Percentiles rank a stretch among this genome's conserved stretches.
phyloP scores from a whole-genome alignment of 2,113 vertebrate species.

The Galemys pyrenaicus region DNA sequence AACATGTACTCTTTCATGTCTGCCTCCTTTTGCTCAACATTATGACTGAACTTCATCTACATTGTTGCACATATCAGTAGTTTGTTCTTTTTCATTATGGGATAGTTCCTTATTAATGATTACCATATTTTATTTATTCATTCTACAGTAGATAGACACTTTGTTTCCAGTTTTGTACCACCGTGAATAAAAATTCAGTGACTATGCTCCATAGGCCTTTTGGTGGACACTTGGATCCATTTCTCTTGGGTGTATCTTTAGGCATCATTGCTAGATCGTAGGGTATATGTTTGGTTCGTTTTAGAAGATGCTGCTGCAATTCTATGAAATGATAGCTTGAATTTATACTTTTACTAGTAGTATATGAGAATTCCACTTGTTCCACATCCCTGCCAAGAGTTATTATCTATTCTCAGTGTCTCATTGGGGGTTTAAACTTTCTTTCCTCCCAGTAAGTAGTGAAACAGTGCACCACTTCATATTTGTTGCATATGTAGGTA shows the following conservation, averaged over 20 bases:
- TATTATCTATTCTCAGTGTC: not conserved
- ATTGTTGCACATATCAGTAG: not conserved
- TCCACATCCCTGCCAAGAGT: not conserved
- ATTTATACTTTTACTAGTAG: not conserved
- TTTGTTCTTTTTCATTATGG: not conserved
- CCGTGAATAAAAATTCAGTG: not conserved
- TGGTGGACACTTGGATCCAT: not conserved
- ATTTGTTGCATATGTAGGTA: not conserved
- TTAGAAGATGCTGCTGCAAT: not conserved
- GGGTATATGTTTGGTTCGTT: not conserved
- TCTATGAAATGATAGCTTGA: not conserved
- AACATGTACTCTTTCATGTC: not conserved
- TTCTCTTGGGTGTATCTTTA: not conserved
- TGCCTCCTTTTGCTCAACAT: not conserved
- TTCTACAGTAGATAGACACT: not conserved
- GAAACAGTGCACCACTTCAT: not conserved
- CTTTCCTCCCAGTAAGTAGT: not conserved
- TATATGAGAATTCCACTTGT: not conserved
- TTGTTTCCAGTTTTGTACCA: not conserved
- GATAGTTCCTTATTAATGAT: not conserved
- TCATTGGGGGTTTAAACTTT: not conserved
- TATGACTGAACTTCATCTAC: not conserved
- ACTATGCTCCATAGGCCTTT: not conserved
- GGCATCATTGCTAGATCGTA: not conserved
- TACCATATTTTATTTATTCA: not conserved